A percentile compares a stretch with the other conserved stretches of the same genome.
Conservation (phyloP, 2,888 invertebrate species). For the Molorchus minor region DNA sequence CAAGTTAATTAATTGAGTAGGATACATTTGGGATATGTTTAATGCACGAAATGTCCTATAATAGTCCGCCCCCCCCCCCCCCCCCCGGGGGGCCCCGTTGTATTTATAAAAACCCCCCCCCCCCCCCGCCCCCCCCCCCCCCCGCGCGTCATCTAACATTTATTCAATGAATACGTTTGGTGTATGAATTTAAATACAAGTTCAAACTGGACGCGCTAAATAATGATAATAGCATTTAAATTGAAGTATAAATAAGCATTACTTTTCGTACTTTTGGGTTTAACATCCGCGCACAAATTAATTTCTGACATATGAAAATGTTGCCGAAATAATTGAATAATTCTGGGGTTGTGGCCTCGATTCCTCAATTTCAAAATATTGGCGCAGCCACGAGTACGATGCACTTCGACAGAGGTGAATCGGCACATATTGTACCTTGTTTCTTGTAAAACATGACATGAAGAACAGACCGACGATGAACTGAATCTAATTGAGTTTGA, state of each 20-base stretch:
- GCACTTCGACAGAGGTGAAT: constrained; percentile 1
- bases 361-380: constrained; percentile 5
- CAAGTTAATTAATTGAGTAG: no score
- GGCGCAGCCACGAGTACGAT: background rate
- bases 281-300: background rate
- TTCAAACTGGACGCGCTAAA: background rate
- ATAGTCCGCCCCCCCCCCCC: no score
- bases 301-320: background rate
- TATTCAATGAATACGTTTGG: no score
- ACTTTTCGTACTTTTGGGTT: background rate
- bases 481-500: no score
- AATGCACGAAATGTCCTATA: no score
- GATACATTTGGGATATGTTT: no score
- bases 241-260: background rate
- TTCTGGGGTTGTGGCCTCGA: constrained; percentile 5
- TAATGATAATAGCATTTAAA: constrained; percentile 1
- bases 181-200: background rate
- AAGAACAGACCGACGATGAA: no score
- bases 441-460: no score
- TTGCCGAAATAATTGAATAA: background rate
- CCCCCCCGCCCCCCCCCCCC: no score
- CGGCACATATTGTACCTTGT: background rate
- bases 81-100: no score
- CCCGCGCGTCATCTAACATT: no score
- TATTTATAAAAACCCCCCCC: no score